Evolutionary conservation across 2,113 vertebrate species (phyloP).

Genomic region (Rhinolophus sinicus): DNA sequence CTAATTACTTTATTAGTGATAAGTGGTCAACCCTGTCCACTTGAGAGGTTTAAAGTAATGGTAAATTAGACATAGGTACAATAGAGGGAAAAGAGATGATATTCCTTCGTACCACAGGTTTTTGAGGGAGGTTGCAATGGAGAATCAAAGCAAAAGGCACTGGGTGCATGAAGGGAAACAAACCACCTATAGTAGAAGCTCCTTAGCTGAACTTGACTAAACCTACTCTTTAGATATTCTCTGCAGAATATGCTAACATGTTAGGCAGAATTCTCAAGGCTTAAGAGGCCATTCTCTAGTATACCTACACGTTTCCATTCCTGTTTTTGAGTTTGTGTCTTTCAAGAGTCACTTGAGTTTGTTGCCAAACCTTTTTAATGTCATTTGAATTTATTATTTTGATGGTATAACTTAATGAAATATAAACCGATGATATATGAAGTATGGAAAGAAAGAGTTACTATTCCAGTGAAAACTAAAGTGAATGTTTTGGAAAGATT

Average conservation of each 20-base stretch:
- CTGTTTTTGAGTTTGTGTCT: neutral
- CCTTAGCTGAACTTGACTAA: neutral
- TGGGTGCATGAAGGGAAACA: neutral
- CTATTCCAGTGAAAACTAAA: constrained; percentile 5
- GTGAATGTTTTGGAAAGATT: constrained; percentile 22
- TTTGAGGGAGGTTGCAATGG: neutral
- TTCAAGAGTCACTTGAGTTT: neutral
- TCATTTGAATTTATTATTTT: constrained; percentile 48
- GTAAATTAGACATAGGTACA: neutral
- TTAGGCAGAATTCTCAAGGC: neutral
- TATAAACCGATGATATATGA: neutral
- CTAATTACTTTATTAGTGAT: constrained; percentile 34
- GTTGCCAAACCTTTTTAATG: neutral
- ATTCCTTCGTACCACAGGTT: neutral
- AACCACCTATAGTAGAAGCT: neutral
- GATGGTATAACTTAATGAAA: constrained; percentile 12
- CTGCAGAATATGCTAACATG: neutral
- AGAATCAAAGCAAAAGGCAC: neutral
- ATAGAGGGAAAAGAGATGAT: neutral
- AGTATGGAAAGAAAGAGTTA: neutral
- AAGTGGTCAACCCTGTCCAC: neutral
- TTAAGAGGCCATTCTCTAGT: neutral
- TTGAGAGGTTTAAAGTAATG: constrained; percentile 31
- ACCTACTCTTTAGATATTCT: neutral
- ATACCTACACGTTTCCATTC: neutral